Evolutionary conservation across 2,888 invertebrate genomes (phyloP).

Genomic region (Microctonus hyperodae): DNA sequence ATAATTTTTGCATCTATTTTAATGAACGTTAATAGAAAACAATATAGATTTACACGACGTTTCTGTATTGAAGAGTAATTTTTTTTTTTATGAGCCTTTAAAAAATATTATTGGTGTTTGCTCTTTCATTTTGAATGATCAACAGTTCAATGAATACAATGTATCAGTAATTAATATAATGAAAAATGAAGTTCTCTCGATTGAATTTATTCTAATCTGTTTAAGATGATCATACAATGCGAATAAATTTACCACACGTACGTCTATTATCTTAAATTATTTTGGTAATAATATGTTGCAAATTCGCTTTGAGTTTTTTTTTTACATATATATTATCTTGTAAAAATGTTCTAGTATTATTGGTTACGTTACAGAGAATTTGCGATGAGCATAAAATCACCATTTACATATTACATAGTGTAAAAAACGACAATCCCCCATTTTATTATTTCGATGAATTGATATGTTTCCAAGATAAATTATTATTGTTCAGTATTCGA

Average conservation of each 20-base stretch:
- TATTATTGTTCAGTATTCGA: neutral
- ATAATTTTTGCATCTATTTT: neutral
- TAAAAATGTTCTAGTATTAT: slow-evolving; percentile 18
- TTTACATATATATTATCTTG: neutral
- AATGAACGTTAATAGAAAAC: neutral
- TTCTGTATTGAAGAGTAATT: neutral
- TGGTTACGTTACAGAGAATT: neutral
- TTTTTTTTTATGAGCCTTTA: neutral
- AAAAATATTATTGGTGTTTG: neutral
- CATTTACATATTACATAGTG: slow-evolving; percentile 10
- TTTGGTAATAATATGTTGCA: neutral
- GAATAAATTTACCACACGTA: neutral
- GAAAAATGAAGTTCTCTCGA: slow-evolving; percentile 22
- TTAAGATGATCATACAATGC: neutral
- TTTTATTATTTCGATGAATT: slow-evolving; percentile 20
- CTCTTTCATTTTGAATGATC: too few relatives aligned
- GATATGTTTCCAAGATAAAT: slow-evolving; percentile 27
- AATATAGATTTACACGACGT: neutral
- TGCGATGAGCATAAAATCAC: neutral
- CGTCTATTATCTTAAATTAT: neutral
- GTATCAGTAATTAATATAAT: slow-evolving; percentile 11
- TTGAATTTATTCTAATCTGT: slow-evolving; percentile 32
- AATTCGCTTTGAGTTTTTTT: neutral
- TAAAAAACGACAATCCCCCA: slow-evolving; percentile 21
- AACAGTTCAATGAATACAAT: too few relatives aligned